These are phyloP conservation scores for Callyntrura sp. DNA, from an alignment of 2,888 invertebrate species.

Conservation along the genomic window DNA sequence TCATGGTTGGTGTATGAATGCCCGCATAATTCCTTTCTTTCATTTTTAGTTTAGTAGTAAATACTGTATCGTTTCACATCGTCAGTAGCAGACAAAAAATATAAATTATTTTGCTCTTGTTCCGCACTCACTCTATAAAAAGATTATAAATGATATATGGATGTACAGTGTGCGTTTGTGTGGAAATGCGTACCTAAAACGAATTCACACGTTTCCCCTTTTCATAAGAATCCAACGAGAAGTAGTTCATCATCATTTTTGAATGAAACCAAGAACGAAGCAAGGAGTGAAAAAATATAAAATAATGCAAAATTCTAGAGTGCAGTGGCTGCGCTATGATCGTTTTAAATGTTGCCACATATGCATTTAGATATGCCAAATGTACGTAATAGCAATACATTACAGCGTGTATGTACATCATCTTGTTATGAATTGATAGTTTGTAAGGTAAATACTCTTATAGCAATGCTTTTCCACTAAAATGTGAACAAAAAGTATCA, in stretches of 20 bases:
- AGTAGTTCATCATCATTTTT: slow-evolving; percentile 68
- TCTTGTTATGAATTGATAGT: not conserved
- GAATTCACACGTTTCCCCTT: slow-evolving; percentile 67
- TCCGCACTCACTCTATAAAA: too few species aligned
- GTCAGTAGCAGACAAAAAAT: too few species aligned
- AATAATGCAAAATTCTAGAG: slow-evolving; percentile 43
- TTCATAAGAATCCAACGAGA: slow-evolving; percentile 52
- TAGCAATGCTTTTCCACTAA: not conserved
- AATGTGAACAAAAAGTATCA: slow-evolving; percentile 2
- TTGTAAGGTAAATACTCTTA: not conserved
- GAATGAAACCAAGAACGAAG: slow-evolving; percentile 44
- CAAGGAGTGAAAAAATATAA: not conserved
- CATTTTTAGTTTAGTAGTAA: slow-evolving; percentile 56
- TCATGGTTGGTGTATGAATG: not conserved
- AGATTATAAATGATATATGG: too few species aligned
- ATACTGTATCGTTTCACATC: slow-evolving; percentile 28
- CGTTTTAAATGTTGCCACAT: not conserved
- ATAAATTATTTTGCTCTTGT: too few species aligned
- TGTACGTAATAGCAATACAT: too few species aligned
- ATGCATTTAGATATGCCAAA: too few species aligned
- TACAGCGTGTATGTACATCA: too few species aligned
- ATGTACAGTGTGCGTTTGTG: not conserved
- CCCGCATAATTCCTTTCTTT: slow-evolving; percentile 46
- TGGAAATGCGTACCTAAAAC: slow-evolving; percentile 36
- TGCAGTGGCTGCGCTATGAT: slow-evolving; percentile 44